Percentiles rank a stretch among this genome's conserved stretches.
These are phyloP conservation scores for Tanytarsus gracilentus DNA, from an alignment of 2,888 invertebrate genomes.

Conservation along the genomic window DNA sequence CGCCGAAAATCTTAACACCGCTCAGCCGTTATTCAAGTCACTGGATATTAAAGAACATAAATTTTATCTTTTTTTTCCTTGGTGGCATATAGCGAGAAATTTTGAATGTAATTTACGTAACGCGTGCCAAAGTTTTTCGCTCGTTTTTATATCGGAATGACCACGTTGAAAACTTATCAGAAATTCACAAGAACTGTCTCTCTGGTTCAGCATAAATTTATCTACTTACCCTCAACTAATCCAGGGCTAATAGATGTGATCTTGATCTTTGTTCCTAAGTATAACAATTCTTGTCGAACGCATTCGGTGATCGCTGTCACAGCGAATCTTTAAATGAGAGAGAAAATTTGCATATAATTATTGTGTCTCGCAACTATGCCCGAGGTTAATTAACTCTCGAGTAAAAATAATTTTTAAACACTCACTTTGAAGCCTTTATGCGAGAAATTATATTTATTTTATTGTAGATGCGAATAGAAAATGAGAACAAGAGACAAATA, in stretches of 20 bases:
- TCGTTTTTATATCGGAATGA: neutral
- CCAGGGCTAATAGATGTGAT: slow-evolving; percentile 36
- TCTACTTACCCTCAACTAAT: slow-evolving; percentile 32
- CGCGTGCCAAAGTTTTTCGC: neutral
- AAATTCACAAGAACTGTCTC: neutral
- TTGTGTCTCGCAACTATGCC: neutral
- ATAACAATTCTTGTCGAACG: slow-evolving; percentile 38
- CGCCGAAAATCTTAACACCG: neutral
- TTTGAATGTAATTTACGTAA: neutral
- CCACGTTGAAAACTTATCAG: neutral
- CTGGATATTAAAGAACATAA: neutral
- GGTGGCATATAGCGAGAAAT: neutral
- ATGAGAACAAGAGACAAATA: neutral
- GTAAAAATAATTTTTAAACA: neutral
- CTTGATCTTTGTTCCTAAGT: slow-evolving; percentile 35
- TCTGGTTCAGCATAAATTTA: neutral
- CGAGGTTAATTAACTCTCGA: neutral
- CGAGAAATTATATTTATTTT: neutral
- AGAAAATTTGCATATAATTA: slow-evolving; percentile 33
- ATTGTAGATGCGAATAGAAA: neutral
- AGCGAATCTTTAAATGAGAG: slow-evolving; percentile 34
- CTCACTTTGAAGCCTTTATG: slow-evolving; percentile 24
- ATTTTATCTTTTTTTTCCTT: neutral
- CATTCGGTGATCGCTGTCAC: slow-evolving; percentile 39
- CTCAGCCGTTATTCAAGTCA: neutral